Base-by-base conservation (phyloP, 2,888 invertebrate species). In the Scaptomyza parva region DNA sequence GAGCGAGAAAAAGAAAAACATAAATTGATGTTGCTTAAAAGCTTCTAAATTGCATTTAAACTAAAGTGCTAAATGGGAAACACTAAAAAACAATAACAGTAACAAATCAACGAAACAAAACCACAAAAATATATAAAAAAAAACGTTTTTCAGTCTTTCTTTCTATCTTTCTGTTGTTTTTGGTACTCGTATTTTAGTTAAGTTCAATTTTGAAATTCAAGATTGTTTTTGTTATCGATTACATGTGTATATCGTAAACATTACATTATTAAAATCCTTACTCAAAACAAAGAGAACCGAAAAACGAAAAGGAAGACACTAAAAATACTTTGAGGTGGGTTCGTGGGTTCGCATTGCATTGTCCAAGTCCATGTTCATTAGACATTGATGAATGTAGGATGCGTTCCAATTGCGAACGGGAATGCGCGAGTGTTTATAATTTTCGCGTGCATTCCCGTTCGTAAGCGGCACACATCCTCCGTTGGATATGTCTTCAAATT, bases 321-420 rank as follows among this genome's bases (percentile, higher is more conserved):
- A 37, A 11, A 22, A 60, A 26, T 45, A 33, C 18, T 55, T 47
- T 57, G 60, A 61, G 71, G n/a, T n/a, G n/a, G n/a, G n/a, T n/a
- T n/a, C n/a, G n/a, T 8, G 45, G 50, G 61, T 70, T 51, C 33
- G 48, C 30, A 11, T 50, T n/a, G 41, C 48, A 33, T 50, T 40
- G 37, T 51, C 51, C 76, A 53, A 40, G 71, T 61, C 75, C 61
- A 73, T 75, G 47, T 47, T 52, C 60, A 20, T 6, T 59, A 61
- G 72, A 75, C 76, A 66, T 51, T 73, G 73, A 73, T 76, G 65
- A 61, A 73, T 73, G 64, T 55, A n/a, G 57, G 39, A 40, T 68
- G 47, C 52, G n/a, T n/a, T n/a, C n/a, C n/a, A n/a, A n/a, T n/a
- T n/a, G n/a, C n/a, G n/a, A n/a, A n/a, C n/a, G n/a, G n/a, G n/a